Base-by-base conservation (phyloP, 2,888 invertebrate species). In the Zygogramma bicolorata region DNA sequence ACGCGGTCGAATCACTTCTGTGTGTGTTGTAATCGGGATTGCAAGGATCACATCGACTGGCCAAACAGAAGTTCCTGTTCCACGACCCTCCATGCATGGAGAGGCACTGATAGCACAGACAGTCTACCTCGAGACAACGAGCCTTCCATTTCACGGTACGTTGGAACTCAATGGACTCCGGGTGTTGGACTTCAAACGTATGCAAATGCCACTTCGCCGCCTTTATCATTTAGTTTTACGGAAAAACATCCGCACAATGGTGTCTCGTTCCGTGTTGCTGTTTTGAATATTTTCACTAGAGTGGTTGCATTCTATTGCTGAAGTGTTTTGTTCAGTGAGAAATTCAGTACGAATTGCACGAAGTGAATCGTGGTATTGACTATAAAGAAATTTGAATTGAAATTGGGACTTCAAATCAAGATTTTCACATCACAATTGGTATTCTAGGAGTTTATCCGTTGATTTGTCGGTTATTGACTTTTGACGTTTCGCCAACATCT, bases 131-230 rank as follows among this genome's bases (percentile, higher is more conserved):
- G 38, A 66, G 67, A 72, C 68, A 75, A 72, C 70, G 72, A 60
- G 57, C 60, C 42, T 25, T 42, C 61, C 57, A 72, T 75, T 75
- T 67, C 63, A 67, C 70, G 72, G 67, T 60, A 70, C 65, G 72
- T 18, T 65, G 65, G 38, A 53, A 70, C 68, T 60, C 72, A 72
- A 75, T 75, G 72, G 70, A 68, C 68, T 57, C 15, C 62, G 63
- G 70, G 67, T 75, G 72, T 75, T 63, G 67, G 72, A 75, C 75
- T 69, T 75, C 75, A 75, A 75, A 75, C 72, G 70, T 75, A 63
- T 63, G 46, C 63, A 46, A 63, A 63, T 63, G 5, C 46, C 46
- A 63, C 49, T 63, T 62, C 8, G 29, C 29, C 46, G 63, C 29
- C 49, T 25, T 29, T 31, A 6, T 63, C 46, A 46, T 63, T 49